Conservation (phyloP, 37 sponge, comb jelly and placozoan species). For the Crambe crambe region DNA sequence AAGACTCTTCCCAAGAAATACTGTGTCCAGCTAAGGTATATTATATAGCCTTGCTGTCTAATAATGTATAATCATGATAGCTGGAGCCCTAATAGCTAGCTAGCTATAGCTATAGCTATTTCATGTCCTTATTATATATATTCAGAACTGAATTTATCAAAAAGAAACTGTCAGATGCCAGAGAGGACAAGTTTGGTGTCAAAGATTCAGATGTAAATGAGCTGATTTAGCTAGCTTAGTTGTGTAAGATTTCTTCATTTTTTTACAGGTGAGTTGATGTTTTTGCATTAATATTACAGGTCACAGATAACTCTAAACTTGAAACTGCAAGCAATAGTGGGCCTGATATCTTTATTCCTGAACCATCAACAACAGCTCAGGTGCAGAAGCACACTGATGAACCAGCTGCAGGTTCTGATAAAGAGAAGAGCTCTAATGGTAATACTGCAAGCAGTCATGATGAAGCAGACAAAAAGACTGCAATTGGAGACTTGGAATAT, state of each 20-base stretch:
- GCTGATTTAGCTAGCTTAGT: not conserved
- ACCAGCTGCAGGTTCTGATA: too few relatives aligned
- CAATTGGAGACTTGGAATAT: too few relatives aligned
- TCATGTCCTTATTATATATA: not conserved
- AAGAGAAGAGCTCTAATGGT: too few relatives aligned
- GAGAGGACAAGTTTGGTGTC: not conserved
- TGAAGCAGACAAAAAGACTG: too few relatives aligned
- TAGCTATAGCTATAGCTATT: not conserved
- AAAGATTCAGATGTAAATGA: not conserved
- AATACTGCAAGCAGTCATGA: too few relatives aligned
- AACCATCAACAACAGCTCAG: not conserved
- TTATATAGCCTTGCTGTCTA: not conserved
- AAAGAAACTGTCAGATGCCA: not conserved
- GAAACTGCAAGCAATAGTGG: not conserved
- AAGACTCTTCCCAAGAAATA: not conserved
- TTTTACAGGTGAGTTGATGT: not conserved
- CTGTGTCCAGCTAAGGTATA: slow-evolving; percentile 7
- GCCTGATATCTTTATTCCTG: not conserved
- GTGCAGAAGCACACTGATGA: not conserved
- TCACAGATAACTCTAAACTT: not conserved
- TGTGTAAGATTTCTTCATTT: not conserved
- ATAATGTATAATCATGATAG: too few relatives aligned
- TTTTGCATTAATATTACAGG: not conserved
- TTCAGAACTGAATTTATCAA: not conserved
- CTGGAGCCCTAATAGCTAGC: too few relatives aligned